Evolutionary conservation across 2,797 vertebrate species (phyloP), one percentile per base, ranked within the genome.

Genomic region (Sebastes steindachneri): DNA sequence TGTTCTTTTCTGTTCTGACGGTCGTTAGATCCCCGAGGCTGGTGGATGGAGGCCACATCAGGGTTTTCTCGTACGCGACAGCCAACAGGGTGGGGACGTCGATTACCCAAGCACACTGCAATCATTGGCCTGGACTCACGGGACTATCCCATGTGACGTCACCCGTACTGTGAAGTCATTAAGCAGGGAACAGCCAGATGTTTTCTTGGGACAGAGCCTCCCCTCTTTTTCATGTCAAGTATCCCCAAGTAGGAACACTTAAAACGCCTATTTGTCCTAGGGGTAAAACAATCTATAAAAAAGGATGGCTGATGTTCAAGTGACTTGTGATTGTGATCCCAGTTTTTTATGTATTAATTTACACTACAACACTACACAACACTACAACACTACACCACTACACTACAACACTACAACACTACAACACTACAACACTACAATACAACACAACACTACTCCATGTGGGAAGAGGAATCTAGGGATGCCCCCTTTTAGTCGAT

Each of bases 61-160:
- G 73, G 76, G 73, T 80, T 86, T 65, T 83, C 41, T 73, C 4
- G 4, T 62, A 65, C 25, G 63, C 55, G 3, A 65, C 41, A 60
- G 80, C 86, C 85, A 91, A 68, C 89, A 90, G 92, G 91, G 93
- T 84, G 92, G 87, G 19, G 80, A 76, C 80, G 66, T 14, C 5
- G 3, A 86, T 91, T 89, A 89, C 74, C 82, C 60, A 66, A 90
- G 65, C 66, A 59, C 57, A 23, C 73, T 72, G 86, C 83, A 86
- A 79, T 84, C 77, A 75, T 59, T 88, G 89, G 87, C 81, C 65
- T 2, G 29, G 72, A 41, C 83, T 83, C 79, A 6, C 2, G 79
- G 89, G 91, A 91, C 90, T 79, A 80, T 88, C 89, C 88, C 80
- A 51, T 87, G 88, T 92, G 92, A 93, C 79, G 86, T 93, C 89